Percentiles rank a stretch among this genome's conserved stretches.
Conservation (phyloP, 2,888 invertebrate species). For the Caenorhabditis sp. region DNA sequence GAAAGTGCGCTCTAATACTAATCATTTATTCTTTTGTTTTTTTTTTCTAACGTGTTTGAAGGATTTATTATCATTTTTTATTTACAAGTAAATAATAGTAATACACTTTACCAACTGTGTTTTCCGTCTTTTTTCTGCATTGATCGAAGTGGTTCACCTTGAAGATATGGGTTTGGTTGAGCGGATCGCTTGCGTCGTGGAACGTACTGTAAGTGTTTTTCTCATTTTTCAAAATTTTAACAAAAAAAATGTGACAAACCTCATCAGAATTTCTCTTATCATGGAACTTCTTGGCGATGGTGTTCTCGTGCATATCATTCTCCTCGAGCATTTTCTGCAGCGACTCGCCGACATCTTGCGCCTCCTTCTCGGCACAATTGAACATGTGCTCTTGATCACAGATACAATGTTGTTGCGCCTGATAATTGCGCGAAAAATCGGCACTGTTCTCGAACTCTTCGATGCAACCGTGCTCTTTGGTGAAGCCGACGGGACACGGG, state of each 20-base stretch:
- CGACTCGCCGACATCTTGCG: conserved; percentile 46
- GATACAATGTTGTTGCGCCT: conserved; percentile 91
- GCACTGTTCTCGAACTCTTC: conserved; percentile 81
- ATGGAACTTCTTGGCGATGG: conserved; percentile 70
- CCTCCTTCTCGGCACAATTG: conserved; percentile 64
- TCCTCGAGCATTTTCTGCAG: conserved; percentile 65
- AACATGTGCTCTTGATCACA: conserved; percentile 92
- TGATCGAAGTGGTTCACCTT: conserved; percentile 62
- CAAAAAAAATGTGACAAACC: conserved; percentile 4
- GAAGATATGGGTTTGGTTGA: conserved; percentile 65
- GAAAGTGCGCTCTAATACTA: too few species aligned
- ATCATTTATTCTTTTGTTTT: too few species aligned
- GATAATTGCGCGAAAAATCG: conserved; percentile 90
- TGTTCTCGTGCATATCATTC: conserved; percentile 65
- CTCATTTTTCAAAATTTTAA: neutral
- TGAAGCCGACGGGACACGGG: conserved; percentile 93
- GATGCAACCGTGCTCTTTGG: conserved; percentile 75
- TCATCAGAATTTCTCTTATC: conserved; percentile 61
- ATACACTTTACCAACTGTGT: conserved; percentile 28
- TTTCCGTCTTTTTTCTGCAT: conserved; percentile 69
- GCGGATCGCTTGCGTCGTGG: conserved; percentile 64
- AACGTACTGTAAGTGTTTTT: conserved; percentile 44
- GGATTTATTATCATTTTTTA: neutral
- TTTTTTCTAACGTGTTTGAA: neutral
- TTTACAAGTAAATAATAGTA: neutral